Evolutionary conservation across 1,140 invertebrate species (phyloP).

Genomic region (Drosophila carrolli): DNA sequence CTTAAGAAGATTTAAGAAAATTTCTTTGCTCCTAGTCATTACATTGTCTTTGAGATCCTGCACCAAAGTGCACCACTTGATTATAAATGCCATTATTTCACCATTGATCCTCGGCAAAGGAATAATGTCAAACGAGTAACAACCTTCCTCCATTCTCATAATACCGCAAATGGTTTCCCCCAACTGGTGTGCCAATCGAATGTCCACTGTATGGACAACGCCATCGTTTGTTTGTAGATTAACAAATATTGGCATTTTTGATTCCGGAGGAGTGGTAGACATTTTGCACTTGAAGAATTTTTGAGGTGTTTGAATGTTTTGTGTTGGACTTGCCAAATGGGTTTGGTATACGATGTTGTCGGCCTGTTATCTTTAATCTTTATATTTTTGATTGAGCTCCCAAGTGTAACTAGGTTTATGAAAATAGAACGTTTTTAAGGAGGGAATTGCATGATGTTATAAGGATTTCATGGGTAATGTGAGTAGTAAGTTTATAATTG

Average conservation of each 20-base stretch:
- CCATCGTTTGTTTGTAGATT: conserved; percentile 44
- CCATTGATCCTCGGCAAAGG: conserved; percentile 21
- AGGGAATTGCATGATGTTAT: too few species aligned
- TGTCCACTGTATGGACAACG: conserved; percentile 3
- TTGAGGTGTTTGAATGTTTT: too few species aligned
- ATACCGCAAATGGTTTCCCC: conserved; percentile 17
- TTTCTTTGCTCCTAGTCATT: too few species aligned
- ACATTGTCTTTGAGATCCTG: not conserved
- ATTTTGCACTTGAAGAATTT: conserved; percentile 1
- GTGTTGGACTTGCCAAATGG: not conserved
- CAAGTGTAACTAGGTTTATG: too few species aligned
- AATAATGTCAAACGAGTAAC: not conserved
- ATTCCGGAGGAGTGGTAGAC: not conserved
- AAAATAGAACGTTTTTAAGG: too few species aligned
- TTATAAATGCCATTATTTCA: conserved; percentile 14
- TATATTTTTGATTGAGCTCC: too few species aligned
- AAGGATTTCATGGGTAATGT: too few species aligned
- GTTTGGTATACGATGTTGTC: not conserved
- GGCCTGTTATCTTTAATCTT: not conserved
- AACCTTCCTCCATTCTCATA: conserved; percentile 14
- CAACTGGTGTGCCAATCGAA: conserved; percentile 18
- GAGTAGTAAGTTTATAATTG: too few species aligned
- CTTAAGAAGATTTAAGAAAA: not conserved
- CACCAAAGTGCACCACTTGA: conserved; percentile 34
- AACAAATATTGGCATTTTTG: not conserved